Evolutionary conservation across 2,113 vertebrate species (phyloP), one percentile per base, ranked within the genome.

Genomic region (Osmerus eperlanus): DNA sequence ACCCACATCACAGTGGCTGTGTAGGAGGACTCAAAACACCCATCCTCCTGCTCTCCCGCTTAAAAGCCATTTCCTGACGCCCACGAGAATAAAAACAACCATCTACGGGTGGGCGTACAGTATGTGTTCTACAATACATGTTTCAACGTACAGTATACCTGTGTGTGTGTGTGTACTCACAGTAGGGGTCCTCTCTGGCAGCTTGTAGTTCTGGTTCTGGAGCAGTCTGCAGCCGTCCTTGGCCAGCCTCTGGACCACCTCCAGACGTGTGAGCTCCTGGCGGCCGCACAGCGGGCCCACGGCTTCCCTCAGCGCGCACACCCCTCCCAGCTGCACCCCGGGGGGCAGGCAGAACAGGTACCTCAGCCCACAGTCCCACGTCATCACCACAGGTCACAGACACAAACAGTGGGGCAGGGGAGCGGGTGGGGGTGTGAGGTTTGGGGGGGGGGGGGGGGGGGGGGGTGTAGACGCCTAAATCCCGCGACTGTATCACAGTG

Each of bases 341-440:
- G 95, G 95, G 89, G 96, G 93, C 88, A 98, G 87, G 90, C 90
- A 91, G 83, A 98, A 98, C 65, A 97, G 86, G 86, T 95, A 98
- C 91, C 94, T 98, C 87, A 98, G 91, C 74, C 97, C 97, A 70
- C 96, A 98, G 54, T 95, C 96, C 95, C 95, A 23, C 88, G 95
- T 95, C 96, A 98, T 98, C 18, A 13, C 55, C 19, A 23, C 21
- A 28, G 58, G 29, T 47, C 7, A 72, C 70, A 56, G 9, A 62
- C 36, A 62, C 65, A 64, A 64, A 13, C 21, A 29, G 25, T 8
- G 15, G 29, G 5, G 29, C 29, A 32, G 5, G 5, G 8, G 36
- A 8, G 36, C 5, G 5, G 36, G 5, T 0, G 8, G 36, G 36
- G 36, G 36, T 32, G 29, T 0, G 29, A 2, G 29, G 2, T 4